Base-by-base conservation (phyloP, 2,797 vertebrate genomes). In the Coracias cyanogaster region DNA sequence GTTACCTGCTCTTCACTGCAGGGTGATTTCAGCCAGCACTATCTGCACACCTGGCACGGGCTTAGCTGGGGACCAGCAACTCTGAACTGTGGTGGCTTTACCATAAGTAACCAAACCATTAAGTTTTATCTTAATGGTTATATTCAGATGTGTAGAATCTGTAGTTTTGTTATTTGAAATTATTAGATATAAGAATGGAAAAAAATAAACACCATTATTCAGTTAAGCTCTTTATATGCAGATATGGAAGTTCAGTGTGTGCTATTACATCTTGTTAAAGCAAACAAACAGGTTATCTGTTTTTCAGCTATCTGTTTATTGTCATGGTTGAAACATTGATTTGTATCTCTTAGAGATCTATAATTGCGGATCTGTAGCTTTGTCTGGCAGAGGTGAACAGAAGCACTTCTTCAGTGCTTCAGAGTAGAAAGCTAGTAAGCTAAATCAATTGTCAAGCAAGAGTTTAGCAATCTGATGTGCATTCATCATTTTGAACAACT, bases 151-250 rank as follows among this genome's bases (percentile, higher is more conserved):
- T 7, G 33, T 25, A 46, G 7, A 12, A 35, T 29, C 13, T 66
- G 20, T 15, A 11, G 5, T 28, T 73, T 28, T 10, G 3, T 60
- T 73, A 10, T 39, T 62, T 58, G 16, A 24, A 60, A 31, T 15
- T 3, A 46, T 29, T 55, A 25, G 14, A 0, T 29, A 3, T 2
- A 28, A 66, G 29, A 81, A 29, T 7, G 12, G 11, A 48, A 48
- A 66, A 48, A 22, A 45, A 9, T 2, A 43, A 15, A n/a, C 12
- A 6, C 0, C 45, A 3, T 70, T 66, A 2, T 31, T 71, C 25
- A 35, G 5, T n/a, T 76, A 22, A 62, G 15, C 18, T 66, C 3
- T 24, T 28, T 55, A 2, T 12, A 35, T 29, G 9, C 39, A 66
- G 37, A 26, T 4, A 0, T 19, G 29, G 29, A 54, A 71, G 31